Evolutionary conservation across 2,797 vertebrate genomes (phyloP).

Genomic region (Chromobotia macracanthus): DNA sequence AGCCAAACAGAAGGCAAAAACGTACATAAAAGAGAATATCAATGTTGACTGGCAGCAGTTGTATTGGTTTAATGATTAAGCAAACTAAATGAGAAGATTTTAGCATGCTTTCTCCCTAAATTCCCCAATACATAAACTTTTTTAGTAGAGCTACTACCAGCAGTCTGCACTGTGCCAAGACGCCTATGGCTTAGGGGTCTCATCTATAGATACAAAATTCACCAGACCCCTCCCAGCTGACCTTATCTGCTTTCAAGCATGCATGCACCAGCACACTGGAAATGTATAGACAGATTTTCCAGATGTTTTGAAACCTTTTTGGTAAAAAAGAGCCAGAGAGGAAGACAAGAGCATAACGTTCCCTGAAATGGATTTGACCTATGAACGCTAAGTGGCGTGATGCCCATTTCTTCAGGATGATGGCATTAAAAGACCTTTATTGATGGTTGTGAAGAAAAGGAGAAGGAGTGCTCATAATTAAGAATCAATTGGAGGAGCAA

Average conservation of each 20-base stretch:
- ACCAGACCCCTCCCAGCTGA: slow-evolving; percentile 92
- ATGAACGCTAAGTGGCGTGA: slow-evolving; percentile 84
- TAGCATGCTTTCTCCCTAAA: slow-evolving; percentile 85
- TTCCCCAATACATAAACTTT: slow-evolving; percentile 95
- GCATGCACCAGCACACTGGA: slow-evolving; percentile 80
- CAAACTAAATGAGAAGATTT: slow-evolving; percentile 72
- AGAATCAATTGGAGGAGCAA: slow-evolving; percentile 88
- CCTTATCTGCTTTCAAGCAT: slow-evolving; percentile 81
- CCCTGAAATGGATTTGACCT: slow-evolving; percentile 91
- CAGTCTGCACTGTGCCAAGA: slow-evolving; percentile 82
- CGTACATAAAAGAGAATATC: slow-evolving; percentile 55
- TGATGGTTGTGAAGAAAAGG: slow-evolving; percentile 81
- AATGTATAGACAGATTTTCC: slow-evolving; percentile 98
- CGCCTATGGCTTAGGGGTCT: slow-evolving; percentile 89
- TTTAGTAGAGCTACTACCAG: slow-evolving; percentile 92
- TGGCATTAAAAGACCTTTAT: slow-evolving; percentile 84
- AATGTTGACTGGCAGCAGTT: slow-evolving; percentile 79
- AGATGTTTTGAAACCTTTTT: slow-evolving; percentile 98
- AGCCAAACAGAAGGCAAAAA: slow-evolving; percentile 1
- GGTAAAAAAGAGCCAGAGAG: slow-evolving; percentile 62
- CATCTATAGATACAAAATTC: slow-evolving; percentile 89
- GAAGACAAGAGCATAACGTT: slow-evolving; percentile 71
- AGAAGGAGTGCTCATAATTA: slow-evolving; percentile 87
- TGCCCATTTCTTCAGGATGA: slow-evolving; percentile 87
- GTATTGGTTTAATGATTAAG: slow-evolving; percentile 56